Base-by-base conservation (phyloP, 2,797 vertebrate species). In the Sorex maritimensis region DNA sequence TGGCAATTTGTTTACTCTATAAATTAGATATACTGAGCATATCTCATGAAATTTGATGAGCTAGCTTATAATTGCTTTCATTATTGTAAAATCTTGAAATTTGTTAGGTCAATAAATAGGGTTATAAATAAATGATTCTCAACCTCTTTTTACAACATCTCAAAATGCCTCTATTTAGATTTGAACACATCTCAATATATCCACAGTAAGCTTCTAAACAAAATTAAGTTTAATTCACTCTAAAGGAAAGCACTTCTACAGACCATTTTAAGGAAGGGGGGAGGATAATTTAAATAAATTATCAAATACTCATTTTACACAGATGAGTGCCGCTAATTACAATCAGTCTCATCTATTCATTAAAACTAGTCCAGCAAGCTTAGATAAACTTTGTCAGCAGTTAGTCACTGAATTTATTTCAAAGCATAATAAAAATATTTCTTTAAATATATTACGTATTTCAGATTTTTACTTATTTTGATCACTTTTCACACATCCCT, bases 191-290 rank as follows among this genome's bases (percentile, higher is more conserved):
- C 84, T 95, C 23, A 81, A 80, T 89, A 69, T 65, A 95, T 49
- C 89, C 74, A 81, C 81, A 73, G 85, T 88, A 93, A 93, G n/a
- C 79, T 61, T 92, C 91, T 87, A 95, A 97, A 90, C 93, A 94
- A 93, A 97, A 96, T 97, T 96, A 96, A 96, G 79, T 93, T 96
- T 96, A 96, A 96, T 97, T 96, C 89, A 92, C 87, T 95, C 88
- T 90, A 90, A 93, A 92, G 72, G 81, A 72, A 94, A 95, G 88
- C 72, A 79, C 84, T 96, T 92, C 78, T 88, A 95, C 81, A 95
- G 86, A 92, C 86, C 91, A 81, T 95, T 96, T 95, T 90, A 88
- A 68, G 84, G 75, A 84, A 85, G 80, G 69, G 94, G 88, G 79
- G 38, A 26, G 71, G 38, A 55, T 71, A 95, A 94, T 95, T 97